A percentile compares a stretch with the other conserved stretches of the same genome.
These are phyloP conservation scores for Plecotus auritus DNA, from an alignment of 2,113 vertebrate species.

Conservation along the genomic window DNA sequence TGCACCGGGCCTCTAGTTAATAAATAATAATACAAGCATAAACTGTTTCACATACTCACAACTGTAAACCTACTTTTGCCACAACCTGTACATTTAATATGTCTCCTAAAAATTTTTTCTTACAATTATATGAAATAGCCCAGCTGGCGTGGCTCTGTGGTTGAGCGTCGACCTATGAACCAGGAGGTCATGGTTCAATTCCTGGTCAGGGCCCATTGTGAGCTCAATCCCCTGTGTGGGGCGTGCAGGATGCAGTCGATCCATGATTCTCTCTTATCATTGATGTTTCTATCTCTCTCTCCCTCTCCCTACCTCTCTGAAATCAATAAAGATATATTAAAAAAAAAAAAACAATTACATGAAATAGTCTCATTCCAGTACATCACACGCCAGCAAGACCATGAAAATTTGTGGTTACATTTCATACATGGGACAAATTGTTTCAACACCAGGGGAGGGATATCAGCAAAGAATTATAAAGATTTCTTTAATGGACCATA, in stretches of 20 bases:
- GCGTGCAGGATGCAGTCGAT: no score
- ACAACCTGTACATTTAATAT: not conserved
- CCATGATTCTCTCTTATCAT: no score
- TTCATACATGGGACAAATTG: not conserved
- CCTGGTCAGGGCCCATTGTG: no score
- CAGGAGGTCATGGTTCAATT: no score
- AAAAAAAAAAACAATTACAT: not conserved
- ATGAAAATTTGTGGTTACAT: not conserved
- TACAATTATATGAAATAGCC: not conserved
- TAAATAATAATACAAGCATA: not conserved
- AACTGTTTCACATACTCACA: not conserved
- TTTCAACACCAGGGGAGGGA: not conserved
- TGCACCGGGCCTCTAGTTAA: not conserved
- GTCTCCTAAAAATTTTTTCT: not conserved
- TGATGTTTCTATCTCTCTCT: no score
- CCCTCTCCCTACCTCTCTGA: no score
- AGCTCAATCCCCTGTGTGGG: no score
- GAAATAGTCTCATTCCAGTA: not conserved
- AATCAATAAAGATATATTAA: no score
- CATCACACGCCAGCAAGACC: not conserved
- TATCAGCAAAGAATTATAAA: slow-evolving; percentile 1
- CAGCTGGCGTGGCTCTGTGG: no score
- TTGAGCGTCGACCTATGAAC: no score
- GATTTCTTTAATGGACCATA: not conserved
- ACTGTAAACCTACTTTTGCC: not conserved